These are phyloP conservation scores for Alfaro cultratus DNA, from an alignment of 2,797 vertebrate genomes.

Conservation along the genomic window DNA sequence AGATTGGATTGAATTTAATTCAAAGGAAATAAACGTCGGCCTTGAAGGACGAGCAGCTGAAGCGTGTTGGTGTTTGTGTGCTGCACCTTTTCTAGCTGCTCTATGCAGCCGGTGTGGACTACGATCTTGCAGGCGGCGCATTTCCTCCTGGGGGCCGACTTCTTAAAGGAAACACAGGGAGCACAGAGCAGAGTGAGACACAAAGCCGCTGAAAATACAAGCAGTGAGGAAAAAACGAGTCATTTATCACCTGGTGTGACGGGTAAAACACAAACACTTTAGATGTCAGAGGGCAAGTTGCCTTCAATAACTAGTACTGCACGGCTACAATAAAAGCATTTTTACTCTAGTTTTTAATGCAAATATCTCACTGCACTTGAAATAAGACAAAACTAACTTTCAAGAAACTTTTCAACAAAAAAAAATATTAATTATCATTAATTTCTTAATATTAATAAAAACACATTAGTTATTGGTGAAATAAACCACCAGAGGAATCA, in stretches of 20 bases:
- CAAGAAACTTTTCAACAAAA: too few species aligned
- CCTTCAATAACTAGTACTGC: conserved; percentile 15
- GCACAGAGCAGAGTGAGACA: conserved; percentile 57
- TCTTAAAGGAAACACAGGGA: conserved; percentile 84
- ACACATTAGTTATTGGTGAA: too few species aligned
- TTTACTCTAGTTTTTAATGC: too few species aligned
- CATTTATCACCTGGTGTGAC: conserved; percentile 9
- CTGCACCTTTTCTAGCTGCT: conserved; percentile 93
- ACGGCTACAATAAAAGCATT: too few species aligned
- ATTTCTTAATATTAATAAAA: too few species aligned
- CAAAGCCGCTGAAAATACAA: neutral
- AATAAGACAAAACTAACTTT: too few species aligned
- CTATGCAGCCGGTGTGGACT: conserved; percentile 93
- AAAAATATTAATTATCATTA: too few species aligned
- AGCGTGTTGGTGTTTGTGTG: conserved; percentile 25
- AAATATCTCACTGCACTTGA: too few species aligned
- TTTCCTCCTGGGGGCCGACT: conserved; percentile 94
- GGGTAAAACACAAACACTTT: conserved; percentile 29
- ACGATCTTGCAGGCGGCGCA: conserved; percentile 97
- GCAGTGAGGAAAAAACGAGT: neutral
- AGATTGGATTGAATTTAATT: conserved; percentile 8
- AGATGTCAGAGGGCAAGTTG: conserved; percentile 26
- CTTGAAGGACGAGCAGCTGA: neutral
- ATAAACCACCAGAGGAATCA: too few species aligned
- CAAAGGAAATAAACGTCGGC: conserved; percentile 16